phyloP scores from a whole-genome alignment of 2,113 vertebrate genomes.

The Bubalus kerabau region DNA sequence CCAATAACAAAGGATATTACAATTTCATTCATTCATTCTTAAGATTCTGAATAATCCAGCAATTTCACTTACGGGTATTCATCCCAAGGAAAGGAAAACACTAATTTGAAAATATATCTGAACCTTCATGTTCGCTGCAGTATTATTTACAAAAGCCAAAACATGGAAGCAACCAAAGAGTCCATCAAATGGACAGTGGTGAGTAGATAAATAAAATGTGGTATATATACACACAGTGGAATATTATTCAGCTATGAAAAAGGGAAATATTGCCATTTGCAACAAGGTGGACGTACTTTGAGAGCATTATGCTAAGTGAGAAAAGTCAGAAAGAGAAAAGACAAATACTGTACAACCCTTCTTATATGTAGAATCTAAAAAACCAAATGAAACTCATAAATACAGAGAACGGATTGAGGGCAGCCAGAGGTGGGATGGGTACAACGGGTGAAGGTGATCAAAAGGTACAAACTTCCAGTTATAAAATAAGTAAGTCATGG shows the following conservation, averaged over 20 bases:
- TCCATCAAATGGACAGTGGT: background rate
- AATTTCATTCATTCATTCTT: slow-evolving; percentile 23
- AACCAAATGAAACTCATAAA: background rate
- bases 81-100: background rate
- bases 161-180: background rate
- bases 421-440: background rate
- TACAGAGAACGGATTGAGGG: background rate
- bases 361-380: background rate
- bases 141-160: background rate
- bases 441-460: background rate
- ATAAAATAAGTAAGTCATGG: background rate
- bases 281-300: background rate
- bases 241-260: background rate
- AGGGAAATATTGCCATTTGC: background rate
- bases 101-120: background rate
- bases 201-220: background rate
- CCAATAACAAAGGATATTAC: background rate
- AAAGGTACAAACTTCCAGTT: background rate
- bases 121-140: background rate
- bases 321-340: background rate
- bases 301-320: background rate
- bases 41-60: background rate
- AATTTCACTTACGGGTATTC: background rate
- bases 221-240: background rate
- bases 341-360: background rate